Evolutionary conservation across 2,113 vertebrate species (phyloP), one percentile per base, ranked within the genome.

Genomic region (Camelus bactrianus): DNA sequence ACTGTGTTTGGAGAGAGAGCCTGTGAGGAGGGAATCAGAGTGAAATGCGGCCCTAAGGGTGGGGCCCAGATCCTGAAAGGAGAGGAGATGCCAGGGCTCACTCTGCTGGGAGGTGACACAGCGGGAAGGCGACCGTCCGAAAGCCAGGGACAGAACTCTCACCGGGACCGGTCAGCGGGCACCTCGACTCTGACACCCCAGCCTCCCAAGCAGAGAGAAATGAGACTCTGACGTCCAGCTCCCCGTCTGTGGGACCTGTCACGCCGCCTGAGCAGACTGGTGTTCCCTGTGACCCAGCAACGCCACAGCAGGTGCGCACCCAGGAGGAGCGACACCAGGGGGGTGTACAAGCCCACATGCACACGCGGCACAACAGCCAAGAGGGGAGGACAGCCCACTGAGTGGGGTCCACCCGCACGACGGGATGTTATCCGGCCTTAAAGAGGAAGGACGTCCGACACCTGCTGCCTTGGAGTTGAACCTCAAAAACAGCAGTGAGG

Each of bases 331-430:
- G 26, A 24, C 6, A 17, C 32, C 17, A 14, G 67, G 16, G 26
- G 20, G 6, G 7, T 7, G 14, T 10, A 7, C 8, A 5, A 30
- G 58, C 15, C 5, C 6, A 12, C 4, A 69, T 0, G 5, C 80
- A 13, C n/a, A 0, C 0, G 6, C 0, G 8, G 12, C 67, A 12
- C 13, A 4, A 9, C 19, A 22, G n/a, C 69, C 6, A 1, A 1
- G 4, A 4, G 17, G 30, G 1, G 72, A 26, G 14, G 6, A 22
- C 4, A 8, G 16, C 72, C 30, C 30, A 5, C 15, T 4, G 6
- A 0, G 2, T 7, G 3, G 3, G 28, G 73, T 30, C 17, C 48
- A 3, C 0, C n/a, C 11, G 2, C 4, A 0, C 0, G 1, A 6
- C 0, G 9, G 6, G 6, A 3, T 2, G 16, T 12, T 13, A 12